Conservation (phyloP, 2,113 vertebrate genomes). For the Morone chrysops region DNA sequence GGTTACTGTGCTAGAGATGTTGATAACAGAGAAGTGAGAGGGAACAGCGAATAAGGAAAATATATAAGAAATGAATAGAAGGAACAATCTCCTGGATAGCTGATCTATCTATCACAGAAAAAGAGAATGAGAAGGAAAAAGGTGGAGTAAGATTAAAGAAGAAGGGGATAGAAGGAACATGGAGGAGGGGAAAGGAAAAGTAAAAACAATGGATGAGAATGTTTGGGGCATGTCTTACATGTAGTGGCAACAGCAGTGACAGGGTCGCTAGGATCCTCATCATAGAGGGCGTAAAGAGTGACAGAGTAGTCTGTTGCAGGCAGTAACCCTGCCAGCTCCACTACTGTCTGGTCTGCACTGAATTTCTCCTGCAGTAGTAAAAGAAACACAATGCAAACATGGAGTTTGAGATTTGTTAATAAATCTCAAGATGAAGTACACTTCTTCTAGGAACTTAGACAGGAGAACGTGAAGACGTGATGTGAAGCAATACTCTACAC, state of each 20-base stretch:
- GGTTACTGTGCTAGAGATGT: background rate
- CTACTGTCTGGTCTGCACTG: slow-evolving; percentile 80
- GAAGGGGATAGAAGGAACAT: background rate
- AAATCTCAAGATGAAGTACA: too few relatives aligned
- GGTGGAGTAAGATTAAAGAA: background rate
- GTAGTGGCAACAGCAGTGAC: slow-evolving; percentile 88
- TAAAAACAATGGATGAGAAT: background rate
- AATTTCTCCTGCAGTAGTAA: slow-evolving; percentile 86
- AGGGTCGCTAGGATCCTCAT: slow-evolving; percentile 91
- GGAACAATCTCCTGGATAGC: background rate
- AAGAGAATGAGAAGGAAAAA: background rate
- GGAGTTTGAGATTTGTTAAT: background rate
- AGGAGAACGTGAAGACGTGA: too few relatives aligned
- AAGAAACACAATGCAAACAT: background rate
- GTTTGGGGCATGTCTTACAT: slow-evolving; percentile 68
- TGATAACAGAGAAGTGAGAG: background rate
- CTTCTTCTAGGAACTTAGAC: too few relatives aligned
- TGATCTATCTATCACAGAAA: background rate
- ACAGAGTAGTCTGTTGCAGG: slow-evolving; percentile 89
- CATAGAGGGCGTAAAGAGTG: slow-evolving; percentile 89
- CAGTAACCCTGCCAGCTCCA: slow-evolving; percentile 85
- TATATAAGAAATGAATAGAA: background rate
- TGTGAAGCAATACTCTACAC: background rate
- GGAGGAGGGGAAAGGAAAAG: background rate
- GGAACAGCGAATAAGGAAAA: background rate